phyloP scores from a whole-genome alignment of 2,797 vertebrate species.

The Pseudomugil gertrudae region DNA sequence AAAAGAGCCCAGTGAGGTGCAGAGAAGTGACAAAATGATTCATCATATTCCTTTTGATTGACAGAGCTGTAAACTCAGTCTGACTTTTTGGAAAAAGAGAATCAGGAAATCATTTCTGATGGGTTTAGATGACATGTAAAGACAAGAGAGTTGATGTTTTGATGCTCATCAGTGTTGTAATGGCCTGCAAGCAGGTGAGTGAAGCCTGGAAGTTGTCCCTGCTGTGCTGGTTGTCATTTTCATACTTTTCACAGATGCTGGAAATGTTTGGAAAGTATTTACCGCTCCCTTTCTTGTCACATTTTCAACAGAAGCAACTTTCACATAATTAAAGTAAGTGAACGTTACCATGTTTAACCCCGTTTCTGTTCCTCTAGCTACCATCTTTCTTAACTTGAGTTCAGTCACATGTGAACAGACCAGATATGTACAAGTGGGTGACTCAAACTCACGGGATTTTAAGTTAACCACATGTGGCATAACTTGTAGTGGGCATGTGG shows the following conservation, averaged over 20 bases:
- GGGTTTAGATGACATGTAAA: neutral
- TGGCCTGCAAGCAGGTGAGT: conserved; percentile 5
- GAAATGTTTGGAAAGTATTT: conserved; percentile 3
- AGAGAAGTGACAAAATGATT: neutral
- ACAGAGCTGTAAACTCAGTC: neutral
- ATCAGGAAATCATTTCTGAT: neutral
- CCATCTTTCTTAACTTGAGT: conserved; percentile 9
- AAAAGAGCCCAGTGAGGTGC: neutral
- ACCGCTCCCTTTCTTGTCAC: neutral
- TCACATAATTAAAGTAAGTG: neutral
- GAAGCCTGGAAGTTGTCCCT: neutral
- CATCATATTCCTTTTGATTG: neutral
- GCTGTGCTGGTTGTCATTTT: conserved; percentile 16
- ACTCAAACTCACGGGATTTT: conserved; percentile 56
- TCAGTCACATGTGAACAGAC: conserved; percentile 35
- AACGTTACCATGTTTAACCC: conserved; percentile 15
- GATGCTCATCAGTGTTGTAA: neutral
- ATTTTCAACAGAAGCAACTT: neutral
- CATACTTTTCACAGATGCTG: conserved; percentile 2
- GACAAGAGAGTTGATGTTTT: conserved; percentile 2
- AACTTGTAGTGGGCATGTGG: conserved; percentile 8
- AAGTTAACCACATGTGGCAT: conserved; percentile 30
- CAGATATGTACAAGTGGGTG: conserved; percentile 14
- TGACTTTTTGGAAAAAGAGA: neutral
- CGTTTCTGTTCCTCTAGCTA: neutral